Evolutionary conservation across 2,797 vertebrate genomes (phyloP), one percentile per base, ranked within the genome.

Genomic region (Acomys russatus): DNA sequence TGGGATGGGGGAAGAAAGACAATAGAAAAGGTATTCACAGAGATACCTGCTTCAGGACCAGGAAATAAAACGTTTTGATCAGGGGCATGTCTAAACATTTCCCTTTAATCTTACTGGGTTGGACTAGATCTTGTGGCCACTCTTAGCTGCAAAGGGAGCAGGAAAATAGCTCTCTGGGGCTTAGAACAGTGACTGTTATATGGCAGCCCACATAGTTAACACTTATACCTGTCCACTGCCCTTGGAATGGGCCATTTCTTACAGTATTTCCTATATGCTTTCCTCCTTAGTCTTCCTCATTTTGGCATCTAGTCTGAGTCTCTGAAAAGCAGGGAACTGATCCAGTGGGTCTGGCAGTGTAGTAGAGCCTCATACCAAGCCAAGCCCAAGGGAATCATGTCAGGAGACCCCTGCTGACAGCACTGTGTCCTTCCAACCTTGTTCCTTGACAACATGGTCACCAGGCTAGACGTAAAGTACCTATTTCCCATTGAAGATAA

Each of bases 91-190:
- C 64, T 68, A 59, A 49, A 44, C 25, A 85, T 11, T 59, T 23
- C 23, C 33, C 54, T 83, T 86, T 64, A 18, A 1, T 86, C 89
- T 85, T 54, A 80, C 7, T 91, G 51, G 6, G 11, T 88, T 95
- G 61, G 92, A 54, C 61, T 66, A 77, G n/a, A 77, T 73, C 68
- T 74, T 33, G 8, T 17, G 56, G 64, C 51, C 38, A 70, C 51
- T 88, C 73, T 66, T 66, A 92, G 83, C 91, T 87, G 33, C 80
- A 94, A 84, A 59, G n/a, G 56, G 92, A 8, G 82, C 83, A 68
- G 33, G 56, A 73, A 38, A 86, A 64, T 30, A 49, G 8, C 14
- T 70, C 30, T 33, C 23, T 22, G 6, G 23, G 54, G 7, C 6
- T 61, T 44, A 83, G 71, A 38, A 61, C 76, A 76, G 6, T 54